A percentile compares a stretch with the other conserved stretches of the same genome.
phyloP scores from a whole-genome alignment of 2,888 invertebrate species.

The Hoplodrina blanda region DNA sequence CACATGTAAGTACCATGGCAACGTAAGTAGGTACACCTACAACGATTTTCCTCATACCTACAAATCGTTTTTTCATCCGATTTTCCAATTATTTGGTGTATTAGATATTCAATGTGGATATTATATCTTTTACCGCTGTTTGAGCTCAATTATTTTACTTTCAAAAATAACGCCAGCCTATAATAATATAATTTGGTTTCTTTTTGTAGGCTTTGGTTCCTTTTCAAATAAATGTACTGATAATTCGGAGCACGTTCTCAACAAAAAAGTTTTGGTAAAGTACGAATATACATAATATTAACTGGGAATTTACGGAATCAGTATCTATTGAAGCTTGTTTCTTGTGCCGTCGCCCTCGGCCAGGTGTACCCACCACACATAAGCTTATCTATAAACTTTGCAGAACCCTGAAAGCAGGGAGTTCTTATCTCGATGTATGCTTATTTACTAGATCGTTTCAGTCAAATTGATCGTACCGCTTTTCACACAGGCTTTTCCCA shows the following conservation, averaged over 20 bases:
- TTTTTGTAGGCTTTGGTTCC: slow-evolving; percentile 24
- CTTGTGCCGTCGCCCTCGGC: neutral
- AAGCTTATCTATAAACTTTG: slow-evolving; percentile 14
- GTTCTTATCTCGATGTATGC: slow-evolving; percentile 10
- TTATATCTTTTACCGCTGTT: slow-evolving; percentile 33
- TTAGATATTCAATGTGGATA: slow-evolving; percentile 45
- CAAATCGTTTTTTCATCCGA: slow-evolving; percentile 35
- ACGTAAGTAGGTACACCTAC: neutral
- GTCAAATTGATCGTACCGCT: slow-evolving; percentile 19
- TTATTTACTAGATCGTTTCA: slow-evolving; percentile 26
- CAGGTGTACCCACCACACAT: slow-evolving; percentile 2
- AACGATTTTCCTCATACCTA: slow-evolving; percentile 17
- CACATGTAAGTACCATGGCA: slow-evolving; percentile 1
- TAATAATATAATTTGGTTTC: slow-evolving; percentile 30
- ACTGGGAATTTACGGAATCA: slow-evolving; percentile 25
- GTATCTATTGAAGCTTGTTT: slow-evolving; percentile 25
- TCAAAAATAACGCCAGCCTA: slow-evolving; percentile 11
- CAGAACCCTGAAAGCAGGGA: slow-evolving; percentile 8
- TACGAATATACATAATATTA: slow-evolving; percentile 62
- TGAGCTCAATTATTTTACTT: slow-evolving; percentile 32
- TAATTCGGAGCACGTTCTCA: slow-evolving; percentile 49
- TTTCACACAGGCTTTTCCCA: slow-evolving; percentile 8
- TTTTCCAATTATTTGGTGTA: slow-evolving; percentile 46
- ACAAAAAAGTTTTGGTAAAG: slow-evolving; percentile 68
- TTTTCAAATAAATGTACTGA: slow-evolving; percentile 37